Percentiles rank a stretch among this genome's conserved stretches.
Evolutionary conservation across 2,113 vertebrate genomes (phyloP).

Genomic region (Numida meleagris): DNA sequence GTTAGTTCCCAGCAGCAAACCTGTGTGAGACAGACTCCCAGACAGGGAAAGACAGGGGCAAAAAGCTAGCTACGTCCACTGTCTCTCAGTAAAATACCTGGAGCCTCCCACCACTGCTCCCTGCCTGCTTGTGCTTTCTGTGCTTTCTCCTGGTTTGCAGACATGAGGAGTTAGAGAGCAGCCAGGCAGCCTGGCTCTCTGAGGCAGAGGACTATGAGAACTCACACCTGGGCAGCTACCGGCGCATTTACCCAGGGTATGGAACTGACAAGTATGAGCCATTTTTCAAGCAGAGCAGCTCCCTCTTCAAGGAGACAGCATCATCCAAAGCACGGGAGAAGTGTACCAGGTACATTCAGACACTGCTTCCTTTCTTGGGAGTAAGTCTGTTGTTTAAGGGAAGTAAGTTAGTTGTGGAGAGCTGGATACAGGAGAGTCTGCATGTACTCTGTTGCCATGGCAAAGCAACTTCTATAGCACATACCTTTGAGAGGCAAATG

Average conservation of each 20-base stretch:
- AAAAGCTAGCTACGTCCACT: neutral
- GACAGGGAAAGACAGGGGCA: accelerated
- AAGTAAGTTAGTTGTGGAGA: neutral
- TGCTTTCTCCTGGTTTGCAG: slow-evolving; percentile 28
- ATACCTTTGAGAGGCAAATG: neutral
- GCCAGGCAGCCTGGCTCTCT: slow-evolving; percentile 68
- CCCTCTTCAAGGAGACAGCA: slow-evolving; percentile 78
- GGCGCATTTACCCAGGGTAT: slow-evolving; percentile 69
- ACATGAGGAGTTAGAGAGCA: slow-evolving; percentile 60
- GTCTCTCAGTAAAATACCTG: neutral
- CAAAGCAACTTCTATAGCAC: neutral
- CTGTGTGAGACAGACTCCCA: neutral
- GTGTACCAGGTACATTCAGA: slow-evolving; percentile 68
- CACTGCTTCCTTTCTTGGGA: neutral
- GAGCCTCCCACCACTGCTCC: accelerated
- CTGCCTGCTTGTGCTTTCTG: neutral
- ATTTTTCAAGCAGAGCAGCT: slow-evolving; percentile 77
- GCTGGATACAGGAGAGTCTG: neutral
- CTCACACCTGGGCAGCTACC: slow-evolving; percentile 73
- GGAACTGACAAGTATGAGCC: slow-evolving; percentile 68
- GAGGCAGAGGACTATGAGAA: slow-evolving; percentile 73
- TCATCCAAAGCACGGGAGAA: slow-evolving; percentile 80
- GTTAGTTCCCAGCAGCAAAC: neutral
- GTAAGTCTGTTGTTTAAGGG: neutral
- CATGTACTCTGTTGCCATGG: accelerated